A percentile compares a stretch with the other conserved stretches of the same genome.
Conservation (phyloP, 2,113 vertebrate species). For the Ammodytes dubius region DNA sequence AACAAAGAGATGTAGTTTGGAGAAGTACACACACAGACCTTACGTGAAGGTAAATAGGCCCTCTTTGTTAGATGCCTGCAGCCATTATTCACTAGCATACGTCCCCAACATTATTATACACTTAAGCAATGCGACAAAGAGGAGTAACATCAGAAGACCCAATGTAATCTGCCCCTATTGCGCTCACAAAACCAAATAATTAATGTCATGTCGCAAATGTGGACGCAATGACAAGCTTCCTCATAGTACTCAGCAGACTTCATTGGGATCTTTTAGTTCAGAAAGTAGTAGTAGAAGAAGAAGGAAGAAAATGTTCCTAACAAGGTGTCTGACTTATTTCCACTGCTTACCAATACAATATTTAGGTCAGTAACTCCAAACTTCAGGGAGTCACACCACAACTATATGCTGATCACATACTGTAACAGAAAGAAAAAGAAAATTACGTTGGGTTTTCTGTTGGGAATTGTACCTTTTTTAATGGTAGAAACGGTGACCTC, state of each 20-base stretch:
- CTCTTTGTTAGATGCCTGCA: constrained; percentile 31
- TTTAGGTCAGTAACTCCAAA: neutral
- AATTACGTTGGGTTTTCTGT: neutral
- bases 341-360: neutral
- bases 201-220: neutral
- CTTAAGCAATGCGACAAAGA: constrained; percentile 25
- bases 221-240: neutral
- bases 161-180: constrained; percentile 1
- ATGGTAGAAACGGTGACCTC: constrained; percentile 8
- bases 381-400: neutral
- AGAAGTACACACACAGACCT: neutral
- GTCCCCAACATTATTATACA: constrained; percentile 33
- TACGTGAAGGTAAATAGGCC: constrained; percentile 10
- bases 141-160: constrained; percentile 21
- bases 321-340: neutral
- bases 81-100: constrained; percentile 33
- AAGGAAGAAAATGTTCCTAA: neutral
- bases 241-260: neutral
- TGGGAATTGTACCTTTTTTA: constrained; percentile 4
- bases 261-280: neutral
- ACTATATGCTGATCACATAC: neutral
- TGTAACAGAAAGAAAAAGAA: neutral
- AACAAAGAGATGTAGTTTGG: neutral
- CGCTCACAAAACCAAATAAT: neutral
- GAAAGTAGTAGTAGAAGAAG: neutral